Evolutionary conservation across 1,140 invertebrate species (phyloP).

Genomic region (Trichogramma pretiosum): DNA sequence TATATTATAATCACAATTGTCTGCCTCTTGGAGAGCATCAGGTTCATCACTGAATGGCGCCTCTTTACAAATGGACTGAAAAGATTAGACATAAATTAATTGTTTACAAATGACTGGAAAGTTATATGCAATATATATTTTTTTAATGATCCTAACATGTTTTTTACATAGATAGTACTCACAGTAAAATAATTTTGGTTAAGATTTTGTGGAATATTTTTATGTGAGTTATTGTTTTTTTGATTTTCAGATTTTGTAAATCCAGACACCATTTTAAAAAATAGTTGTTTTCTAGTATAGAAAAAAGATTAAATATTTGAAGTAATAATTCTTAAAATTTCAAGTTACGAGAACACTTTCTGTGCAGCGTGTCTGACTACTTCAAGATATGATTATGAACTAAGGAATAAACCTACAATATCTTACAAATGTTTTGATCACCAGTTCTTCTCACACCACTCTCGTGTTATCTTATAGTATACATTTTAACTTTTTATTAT

Average conservation of each 20-base stretch:
- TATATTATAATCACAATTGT: constrained; percentile 73
- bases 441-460: constrained; percentile 10
- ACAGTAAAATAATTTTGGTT: too few relatives aligned
- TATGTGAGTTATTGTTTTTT: constrained; percentile 2
- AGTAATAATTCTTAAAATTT: not conserved
- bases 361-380: too few relatives aligned
- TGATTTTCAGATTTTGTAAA: not conserved
- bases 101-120: too few relatives aligned
- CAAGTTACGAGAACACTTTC: too few relatives aligned
- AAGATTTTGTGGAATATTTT: too few relatives aligned
- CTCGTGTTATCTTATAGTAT: constrained; percentile 3
- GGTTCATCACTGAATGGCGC: constrained; percentile 86
- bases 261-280: not conserved
- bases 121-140: not conserved
- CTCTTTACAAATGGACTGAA: constrained; percentile 68
- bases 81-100: constrained; percentile 23
- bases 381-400: too few relatives aligned
- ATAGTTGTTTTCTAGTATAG: not conserved
- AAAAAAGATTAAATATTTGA: not conserved
- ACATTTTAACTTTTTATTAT: constrained; percentile 4
- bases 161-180: too few relatives aligned
- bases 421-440: constrained; percentile 8
- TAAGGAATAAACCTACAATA: constrained; percentile 13
- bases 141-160: constrained; percentile 1
- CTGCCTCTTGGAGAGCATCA: constrained; percentile 66